Evolutionary conservation across 1,140 invertebrate species (phyloP).

Genomic region (Drosophila varians): DNA sequence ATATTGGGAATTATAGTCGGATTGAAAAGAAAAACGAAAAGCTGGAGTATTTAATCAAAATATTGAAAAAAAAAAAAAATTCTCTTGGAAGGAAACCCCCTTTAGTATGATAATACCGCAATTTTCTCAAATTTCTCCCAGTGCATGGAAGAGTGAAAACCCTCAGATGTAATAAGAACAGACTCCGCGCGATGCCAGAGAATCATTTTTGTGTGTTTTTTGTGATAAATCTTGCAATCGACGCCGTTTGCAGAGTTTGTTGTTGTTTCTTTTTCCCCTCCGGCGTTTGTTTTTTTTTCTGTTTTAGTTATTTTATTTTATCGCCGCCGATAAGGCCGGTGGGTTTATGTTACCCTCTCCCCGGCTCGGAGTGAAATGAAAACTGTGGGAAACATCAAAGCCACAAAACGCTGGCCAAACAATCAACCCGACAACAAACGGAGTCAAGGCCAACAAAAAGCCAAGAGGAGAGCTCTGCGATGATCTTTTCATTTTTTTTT

Average conservation of each 20-base stretch:
- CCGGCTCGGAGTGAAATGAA: slow-evolving; percentile 8
- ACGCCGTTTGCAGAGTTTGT: slow-evolving; percentile 39
- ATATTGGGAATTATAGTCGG: too few species aligned
- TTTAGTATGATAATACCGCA: too few species aligned
- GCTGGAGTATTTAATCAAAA: too few species aligned
- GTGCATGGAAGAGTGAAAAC: not conserved
- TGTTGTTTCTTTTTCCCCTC: slow-evolving; percentile 33
- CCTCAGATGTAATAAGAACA: not conserved
- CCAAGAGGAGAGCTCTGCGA: slow-evolving; percentile 3
- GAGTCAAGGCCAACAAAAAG: slow-evolving; percentile 26
- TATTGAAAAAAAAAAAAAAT: too few species aligned
- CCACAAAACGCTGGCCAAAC: slow-evolving; percentile 38
- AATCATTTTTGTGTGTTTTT: slow-evolving; percentile 13
- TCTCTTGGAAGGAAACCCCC: too few species aligned
- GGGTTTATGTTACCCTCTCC: slow-evolving; percentile 19
- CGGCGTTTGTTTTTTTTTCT: too few species aligned
- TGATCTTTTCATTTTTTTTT: slow-evolving; percentile 2
- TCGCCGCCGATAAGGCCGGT: slow-evolving; percentile 40
- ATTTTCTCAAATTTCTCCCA: not conserved
- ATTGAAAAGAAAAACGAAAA: too few species aligned
- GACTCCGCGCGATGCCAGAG: slow-evolving; percentile 11
- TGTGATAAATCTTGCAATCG: slow-evolving; percentile 75
- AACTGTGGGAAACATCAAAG: slow-evolving; percentile 43
- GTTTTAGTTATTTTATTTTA: slow-evolving; percentile 2
- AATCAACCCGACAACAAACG: slow-evolving; percentile 22